These are phyloP conservation scores for Pollicipes pollicipes DNA, from an alignment of 1,140 invertebrate genomes.

Conservation along the genomic window DNA sequence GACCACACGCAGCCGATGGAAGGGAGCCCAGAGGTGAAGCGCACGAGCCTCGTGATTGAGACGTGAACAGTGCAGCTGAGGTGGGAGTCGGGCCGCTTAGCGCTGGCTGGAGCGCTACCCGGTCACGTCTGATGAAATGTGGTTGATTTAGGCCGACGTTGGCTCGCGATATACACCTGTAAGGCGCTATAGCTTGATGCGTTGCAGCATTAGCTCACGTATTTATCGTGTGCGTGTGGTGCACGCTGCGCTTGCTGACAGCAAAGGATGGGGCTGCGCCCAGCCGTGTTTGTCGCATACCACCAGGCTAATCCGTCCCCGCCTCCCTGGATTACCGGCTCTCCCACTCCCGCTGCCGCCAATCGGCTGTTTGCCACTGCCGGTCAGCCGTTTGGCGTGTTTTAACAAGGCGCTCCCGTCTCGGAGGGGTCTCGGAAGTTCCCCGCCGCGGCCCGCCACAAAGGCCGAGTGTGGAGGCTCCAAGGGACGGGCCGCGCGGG, in stretches of 20 bases:
- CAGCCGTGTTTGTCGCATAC: neutral
- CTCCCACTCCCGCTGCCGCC: too few species aligned
- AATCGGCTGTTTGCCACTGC: neutral
- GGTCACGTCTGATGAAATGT: too few species aligned
- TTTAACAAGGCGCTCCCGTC: neutral
- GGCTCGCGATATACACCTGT: neutral
- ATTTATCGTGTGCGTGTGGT: too few species aligned
- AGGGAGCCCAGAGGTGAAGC: neutral
- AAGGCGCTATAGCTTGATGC: too few species aligned
- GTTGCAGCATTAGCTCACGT: too few species aligned
- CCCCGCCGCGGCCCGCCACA: neutral
- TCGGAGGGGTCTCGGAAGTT: neutral
- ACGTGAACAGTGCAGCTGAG: too few species aligned
- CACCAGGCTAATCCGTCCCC: neutral
- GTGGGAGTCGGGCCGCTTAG: too few species aligned
- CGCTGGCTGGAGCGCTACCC: too few species aligned
- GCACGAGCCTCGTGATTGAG: too few species aligned
- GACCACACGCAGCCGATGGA: neutral
- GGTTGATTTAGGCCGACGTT: too few species aligned
- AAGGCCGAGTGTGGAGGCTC: neutral
- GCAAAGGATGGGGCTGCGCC: neutral
- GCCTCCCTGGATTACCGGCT: too few species aligned
- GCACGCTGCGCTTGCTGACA: too few species aligned
- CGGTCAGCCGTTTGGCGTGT: neutral
- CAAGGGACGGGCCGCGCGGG: neutral